phyloP scores from a whole-genome alignment of 2,888 invertebrate species.

The Drepanosiphum platanoidis region DNA sequence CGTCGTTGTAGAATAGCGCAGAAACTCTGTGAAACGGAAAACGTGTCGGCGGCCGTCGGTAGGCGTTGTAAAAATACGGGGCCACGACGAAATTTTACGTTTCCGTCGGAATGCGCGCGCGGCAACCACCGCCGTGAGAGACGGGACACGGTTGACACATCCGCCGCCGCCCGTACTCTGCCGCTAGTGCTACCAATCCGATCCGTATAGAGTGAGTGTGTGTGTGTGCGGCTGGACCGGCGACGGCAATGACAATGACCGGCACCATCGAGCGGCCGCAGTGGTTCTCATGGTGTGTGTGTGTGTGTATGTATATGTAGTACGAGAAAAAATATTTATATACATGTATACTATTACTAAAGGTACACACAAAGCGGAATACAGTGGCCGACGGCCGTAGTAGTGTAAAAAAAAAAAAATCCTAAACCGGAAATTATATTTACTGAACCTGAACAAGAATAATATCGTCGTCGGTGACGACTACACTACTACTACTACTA shows the following conservation, averaged over 20 bases:
- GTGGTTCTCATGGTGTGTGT: conserved; percentile 53
- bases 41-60: background rate
- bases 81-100: conserved; percentile 36
- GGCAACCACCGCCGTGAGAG: background rate
- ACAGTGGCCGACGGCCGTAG: conserved; percentile 30
- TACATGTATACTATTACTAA: background rate
- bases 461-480: conserved; percentile 23
- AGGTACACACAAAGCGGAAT: conserved; percentile 3
- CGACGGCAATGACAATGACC: conserved; percentile 58
- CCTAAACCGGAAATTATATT: conserved; percentile 57
- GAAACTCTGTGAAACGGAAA: conserved; percentile 22
- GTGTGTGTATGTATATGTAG: background rate
- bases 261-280: conserved; percentile 25
- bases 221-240: conserved; percentile 22
- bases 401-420: conserved; percentile 36
- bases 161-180: conserved; percentile 6
- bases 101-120: conserved; percentile 40
- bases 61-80: conserved; percentile 39
- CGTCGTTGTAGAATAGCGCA: background rate
- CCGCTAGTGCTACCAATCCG: background rate
- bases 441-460: conserved; percentile 55
- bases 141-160: conserved; percentile 51
- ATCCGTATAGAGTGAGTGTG: background rate
- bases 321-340: background rate
- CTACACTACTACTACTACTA: background rate